These are phyloP conservation scores for Heterodera carotae DNA, from an alignment of 1,140 invertebrate genomes.

Conservation along the genomic window DNA sequence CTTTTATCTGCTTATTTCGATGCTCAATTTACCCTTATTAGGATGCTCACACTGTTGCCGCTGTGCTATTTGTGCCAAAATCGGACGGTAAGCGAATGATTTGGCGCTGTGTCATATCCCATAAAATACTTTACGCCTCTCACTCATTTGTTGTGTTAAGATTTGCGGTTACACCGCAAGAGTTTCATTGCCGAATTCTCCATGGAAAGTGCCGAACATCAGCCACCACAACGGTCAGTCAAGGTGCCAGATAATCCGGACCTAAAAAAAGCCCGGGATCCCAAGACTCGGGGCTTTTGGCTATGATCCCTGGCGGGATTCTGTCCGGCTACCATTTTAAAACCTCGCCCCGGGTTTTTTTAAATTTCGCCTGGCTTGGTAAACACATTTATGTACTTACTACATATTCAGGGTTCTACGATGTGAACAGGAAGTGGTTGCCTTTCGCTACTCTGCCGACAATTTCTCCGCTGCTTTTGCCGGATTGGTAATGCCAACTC, in stretches of 20 bases:
- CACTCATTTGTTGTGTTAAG: constrained; percentile 15
- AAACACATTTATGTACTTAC: too few relatives aligned
- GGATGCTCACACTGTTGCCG: neutral
- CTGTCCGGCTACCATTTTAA: too few relatives aligned
- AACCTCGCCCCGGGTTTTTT: too few relatives aligned
- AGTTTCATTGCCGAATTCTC: constrained; percentile 27
- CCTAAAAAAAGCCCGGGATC: neutral
- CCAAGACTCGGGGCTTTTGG: neutral
- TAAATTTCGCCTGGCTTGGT: neutral
- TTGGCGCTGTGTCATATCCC: too few relatives aligned
- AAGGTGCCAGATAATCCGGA: too few relatives aligned
- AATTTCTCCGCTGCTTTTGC: constrained; percentile 14
- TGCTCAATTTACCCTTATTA: neutral
- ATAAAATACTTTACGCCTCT: too few relatives aligned
- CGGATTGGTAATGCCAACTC: constrained; percentile 16
- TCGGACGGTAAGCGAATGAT: constrained; percentile 4
- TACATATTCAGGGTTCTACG: neutral
- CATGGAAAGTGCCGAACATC: neutral
- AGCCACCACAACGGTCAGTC: neutral
- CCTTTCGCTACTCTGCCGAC: constrained; percentile 17
- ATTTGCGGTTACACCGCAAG: constrained; percentile 10
- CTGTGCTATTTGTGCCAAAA: neutral
- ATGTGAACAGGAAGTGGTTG: constrained; percentile 18
- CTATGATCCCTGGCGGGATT: too few relatives aligned
- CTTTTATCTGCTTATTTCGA: too few relatives aligned